Evolutionary conservation across 2,888 invertebrate species (phyloP), one percentile per base, ranked within the genome.

Genomic region (Dicyrtoma fusca): DNA sequence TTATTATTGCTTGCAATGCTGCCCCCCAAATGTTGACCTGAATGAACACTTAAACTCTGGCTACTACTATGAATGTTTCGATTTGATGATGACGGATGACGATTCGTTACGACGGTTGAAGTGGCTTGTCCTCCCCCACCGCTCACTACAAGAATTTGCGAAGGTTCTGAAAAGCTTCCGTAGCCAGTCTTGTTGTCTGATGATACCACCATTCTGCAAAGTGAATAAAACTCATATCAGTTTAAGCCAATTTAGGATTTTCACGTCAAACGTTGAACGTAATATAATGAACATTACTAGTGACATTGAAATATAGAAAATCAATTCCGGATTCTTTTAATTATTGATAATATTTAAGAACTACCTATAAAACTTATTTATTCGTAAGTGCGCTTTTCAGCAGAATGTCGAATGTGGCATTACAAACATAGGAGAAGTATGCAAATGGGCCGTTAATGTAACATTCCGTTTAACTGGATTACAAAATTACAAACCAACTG

Each of bases 161-260:
- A 74, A 70, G 77, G 75, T 66, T 78, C 78, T 55, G 77, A 72
- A 75, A 79, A 77, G 76, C 78, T 78, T 75, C 79, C 79, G 77
- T 79, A 79, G 72, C 77, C 79, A 78, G 77, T 76, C 77, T 79
- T 79, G 77, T 76, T 79, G 75, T 79, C 79, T 75, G 79, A 76
- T 74, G 73, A 74, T 72, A 79, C 79, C 74, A 78, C 79, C 79
- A 79, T 79, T 75, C 79, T 79, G 72, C 34, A 68, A 68, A 14
- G 26, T 25, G 10, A 57, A 25, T 34, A 34, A 34, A 34, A 34
- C 34, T 34, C 34, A 34, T 34, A 5, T 34, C 34, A 34, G 4
- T 34, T 34, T 34, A 5, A 34, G n/a, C n/a, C n/a, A 34, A 8
- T 34, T 34, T 34, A 34, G 34, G 8, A 34, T 34, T 34, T 34